Conservation (phyloP, 2,113 vertebrate genomes). For the Parus major region DNA sequence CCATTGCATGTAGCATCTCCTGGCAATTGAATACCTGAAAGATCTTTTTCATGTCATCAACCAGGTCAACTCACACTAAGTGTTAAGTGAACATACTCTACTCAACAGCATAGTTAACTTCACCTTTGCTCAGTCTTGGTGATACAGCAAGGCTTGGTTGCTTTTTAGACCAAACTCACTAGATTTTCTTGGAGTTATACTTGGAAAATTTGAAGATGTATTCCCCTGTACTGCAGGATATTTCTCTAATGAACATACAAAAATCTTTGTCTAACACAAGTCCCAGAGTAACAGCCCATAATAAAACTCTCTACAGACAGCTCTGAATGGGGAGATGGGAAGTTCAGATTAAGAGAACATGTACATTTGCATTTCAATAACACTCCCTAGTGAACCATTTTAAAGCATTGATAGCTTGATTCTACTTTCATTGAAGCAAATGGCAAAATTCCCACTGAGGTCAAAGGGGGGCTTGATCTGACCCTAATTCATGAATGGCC, state of each 20-base stretch:
- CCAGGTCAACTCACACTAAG: neutral
- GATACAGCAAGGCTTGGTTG: neutral
- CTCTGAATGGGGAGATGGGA: slow-evolving; percentile 30
- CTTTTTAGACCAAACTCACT: neutral
- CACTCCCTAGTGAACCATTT: neutral
- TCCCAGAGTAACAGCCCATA: neutral
- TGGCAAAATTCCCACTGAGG: slow-evolving; percentile 21
- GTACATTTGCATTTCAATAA: slow-evolving; percentile 53
- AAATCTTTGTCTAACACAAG: neutral
- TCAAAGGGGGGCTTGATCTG: neutral
- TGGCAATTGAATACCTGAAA: neutral
- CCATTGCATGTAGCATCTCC: neutral
- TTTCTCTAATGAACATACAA: neutral
- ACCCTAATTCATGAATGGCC: neutral
- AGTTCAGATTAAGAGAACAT: slow-evolving; percentile 28
- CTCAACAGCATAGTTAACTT: neutral
- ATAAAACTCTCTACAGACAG: neutral
- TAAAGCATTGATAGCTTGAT: neutral
- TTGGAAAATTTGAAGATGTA: neutral
- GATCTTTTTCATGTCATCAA: neutral
- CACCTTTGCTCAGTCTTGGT: neutral
- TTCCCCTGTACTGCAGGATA: neutral
- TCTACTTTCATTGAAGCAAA: neutral
- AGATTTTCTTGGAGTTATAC: neutral
- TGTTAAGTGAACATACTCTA: neutral